phyloP scores from a whole-genome alignment of 2,797 vertebrate species.

The Chaenodraco wilsoni region DNA sequence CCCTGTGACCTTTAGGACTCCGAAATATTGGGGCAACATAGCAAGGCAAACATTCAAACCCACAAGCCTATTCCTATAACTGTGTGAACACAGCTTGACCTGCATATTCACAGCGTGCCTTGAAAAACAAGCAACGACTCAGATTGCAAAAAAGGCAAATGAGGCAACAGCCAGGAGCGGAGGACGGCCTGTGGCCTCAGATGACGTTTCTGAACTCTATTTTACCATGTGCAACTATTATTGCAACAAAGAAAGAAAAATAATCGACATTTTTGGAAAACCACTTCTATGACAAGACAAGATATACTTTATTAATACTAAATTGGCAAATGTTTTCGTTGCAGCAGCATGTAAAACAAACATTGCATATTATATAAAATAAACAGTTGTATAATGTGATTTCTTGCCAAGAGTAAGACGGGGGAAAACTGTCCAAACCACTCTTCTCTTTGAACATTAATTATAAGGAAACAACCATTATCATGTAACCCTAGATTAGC shows the following conservation, averaged over 20 bases:
- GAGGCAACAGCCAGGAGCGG: constrained; percentile 4
- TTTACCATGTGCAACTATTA: not conserved
- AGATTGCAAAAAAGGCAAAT: constrained; percentile 3
- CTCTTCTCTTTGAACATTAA: not conserved
- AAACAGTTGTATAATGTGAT: not conserved
- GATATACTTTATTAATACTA: too few species aligned
- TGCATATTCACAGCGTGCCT: constrained; percentile 28
- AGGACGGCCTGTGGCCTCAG: not conserved
- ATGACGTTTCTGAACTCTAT: not conserved
- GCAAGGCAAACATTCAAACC: constrained; percentile 35
- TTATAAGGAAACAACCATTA: not conserved
- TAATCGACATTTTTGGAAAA: too few species aligned
- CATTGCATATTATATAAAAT: too few species aligned
- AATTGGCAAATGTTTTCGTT: too few species aligned
- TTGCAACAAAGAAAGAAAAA: not conserved
- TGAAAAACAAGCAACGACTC: constrained; percentile 38
- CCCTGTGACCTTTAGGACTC: constrained; percentile 61
- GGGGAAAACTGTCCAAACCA: not conserved
- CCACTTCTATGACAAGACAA: too few species aligned
- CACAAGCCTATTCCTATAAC: constrained; percentile 19
- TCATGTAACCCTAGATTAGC: not conserved
- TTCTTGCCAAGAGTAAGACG: not conserved
- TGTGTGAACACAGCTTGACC: constrained; percentile 43
- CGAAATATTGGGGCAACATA: constrained; percentile 39
- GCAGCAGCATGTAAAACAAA: too few species aligned